These are phyloP conservation scores for Peromyscus polionotus DNA, from an alignment of 2,113 vertebrate species.

Conservation along the genomic window DNA sequence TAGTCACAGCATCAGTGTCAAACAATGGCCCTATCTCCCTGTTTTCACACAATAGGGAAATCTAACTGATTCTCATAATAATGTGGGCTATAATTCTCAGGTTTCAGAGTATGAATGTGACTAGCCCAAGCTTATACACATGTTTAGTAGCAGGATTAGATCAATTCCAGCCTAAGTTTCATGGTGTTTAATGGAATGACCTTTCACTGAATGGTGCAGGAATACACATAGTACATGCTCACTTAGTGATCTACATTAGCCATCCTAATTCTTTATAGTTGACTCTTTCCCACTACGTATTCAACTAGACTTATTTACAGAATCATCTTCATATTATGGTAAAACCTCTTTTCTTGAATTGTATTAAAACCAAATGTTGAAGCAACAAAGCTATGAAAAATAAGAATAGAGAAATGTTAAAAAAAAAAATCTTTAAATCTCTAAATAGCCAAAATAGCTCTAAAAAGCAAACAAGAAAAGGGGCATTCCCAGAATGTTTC, in stretches of 20 bases:
- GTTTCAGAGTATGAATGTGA: conserved; percentile 31
- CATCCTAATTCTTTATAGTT: background rate
- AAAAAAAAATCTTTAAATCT: background rate
- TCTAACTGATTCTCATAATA: background rate
- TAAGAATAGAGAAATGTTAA: background rate
- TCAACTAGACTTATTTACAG: background rate
- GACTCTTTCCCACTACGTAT: background rate
- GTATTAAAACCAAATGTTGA: conserved; percentile 29
- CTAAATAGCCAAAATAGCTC: background rate
- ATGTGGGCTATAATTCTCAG: background rate
- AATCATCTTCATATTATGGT: background rate
- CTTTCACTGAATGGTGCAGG: background rate
- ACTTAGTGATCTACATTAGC: background rate
- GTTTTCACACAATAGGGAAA: background rate
- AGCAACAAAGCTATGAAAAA: background rate
- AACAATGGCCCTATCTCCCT: background rate
- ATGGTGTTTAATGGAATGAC: background rate
- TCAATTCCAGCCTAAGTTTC: background rate
- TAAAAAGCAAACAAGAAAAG: background rate
- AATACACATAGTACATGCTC: background rate
- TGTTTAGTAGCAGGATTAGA: background rate
- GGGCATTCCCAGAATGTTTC: background rate
- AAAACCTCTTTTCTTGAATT: conserved; percentile 16
- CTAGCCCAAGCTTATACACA: background rate
- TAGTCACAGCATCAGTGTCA: background rate